These are phyloP conservation scores for Hiodon tergisus DNA, from an alignment of 2,113 vertebrate genomes.

Conservation along the genomic window DNA sequence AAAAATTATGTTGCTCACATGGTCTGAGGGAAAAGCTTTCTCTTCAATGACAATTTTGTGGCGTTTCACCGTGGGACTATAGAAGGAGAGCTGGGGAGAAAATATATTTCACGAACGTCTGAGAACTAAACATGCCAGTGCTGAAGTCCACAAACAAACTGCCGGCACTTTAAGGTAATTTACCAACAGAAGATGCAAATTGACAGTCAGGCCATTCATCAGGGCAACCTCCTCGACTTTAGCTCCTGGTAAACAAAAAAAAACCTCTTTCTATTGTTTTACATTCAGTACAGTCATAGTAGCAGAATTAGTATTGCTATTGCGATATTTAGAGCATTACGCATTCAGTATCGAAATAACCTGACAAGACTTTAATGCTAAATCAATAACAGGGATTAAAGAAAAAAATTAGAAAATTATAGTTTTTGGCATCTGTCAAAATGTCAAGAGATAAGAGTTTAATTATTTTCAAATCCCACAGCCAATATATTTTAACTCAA, in stretches of 20 bases:
- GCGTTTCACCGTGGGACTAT: constrained; percentile 77
- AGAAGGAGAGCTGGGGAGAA: constrained; percentile 81
- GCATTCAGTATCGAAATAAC: constrained; percentile 6
- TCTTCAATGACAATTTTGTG: constrained; percentile 88
- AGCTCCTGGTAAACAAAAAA: constrained; percentile 55
- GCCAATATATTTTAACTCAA: constrained; percentile 2
- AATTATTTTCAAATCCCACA: constrained; percentile 6
- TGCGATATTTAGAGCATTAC: background rate
- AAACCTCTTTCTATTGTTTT: background rate
- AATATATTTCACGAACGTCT: constrained; percentile 18
- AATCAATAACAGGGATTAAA: background rate
- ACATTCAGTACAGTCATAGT: background rate
- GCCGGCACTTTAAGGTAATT: background rate
- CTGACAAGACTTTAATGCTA: background rate
- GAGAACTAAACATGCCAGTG: background rate
- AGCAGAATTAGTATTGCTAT: background rate
- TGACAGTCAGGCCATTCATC: constrained; percentile 90
- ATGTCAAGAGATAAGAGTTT: constrained; percentile 4
- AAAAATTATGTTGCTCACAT: constrained; percentile 65
- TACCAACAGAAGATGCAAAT: constrained; percentile 89
- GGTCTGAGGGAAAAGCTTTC: constrained; percentile 91
- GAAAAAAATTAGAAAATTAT: background rate
- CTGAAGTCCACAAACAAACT: background rate
- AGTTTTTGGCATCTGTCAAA: constrained; percentile 14
- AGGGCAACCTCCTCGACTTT: constrained; percentile 66